Evolutionary conservation across 2,113 vertebrate species (phyloP), one percentile per base, ranked within the genome.

Genomic region (Melanotaenia duboulayi): DNA sequence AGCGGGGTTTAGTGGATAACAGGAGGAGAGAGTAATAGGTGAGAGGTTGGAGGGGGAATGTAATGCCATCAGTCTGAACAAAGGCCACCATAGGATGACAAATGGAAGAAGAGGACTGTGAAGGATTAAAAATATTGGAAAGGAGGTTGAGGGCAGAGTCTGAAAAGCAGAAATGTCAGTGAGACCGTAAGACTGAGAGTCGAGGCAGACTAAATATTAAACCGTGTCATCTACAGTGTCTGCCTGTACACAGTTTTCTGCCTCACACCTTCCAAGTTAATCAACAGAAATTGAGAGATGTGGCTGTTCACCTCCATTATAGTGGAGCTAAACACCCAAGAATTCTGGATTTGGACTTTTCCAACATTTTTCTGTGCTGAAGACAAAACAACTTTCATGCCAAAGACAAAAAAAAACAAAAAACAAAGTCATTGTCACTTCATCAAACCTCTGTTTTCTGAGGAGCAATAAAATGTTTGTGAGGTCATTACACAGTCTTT

Each of bases 51-150:
- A n/a, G 52, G 51, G 20, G 20, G 35, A 64, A 9, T 56, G 25
- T 24, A 28, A 56, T 48, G 7, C 59, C 72, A 65, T 73, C 60
- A 59, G 9, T 59, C 22, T 35, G 42, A 64, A 40, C 50, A 71
- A 70, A 69, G 39, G 22, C n/a, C 24, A 52, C 17, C 20, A 32
- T 13, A 56, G 25, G 24, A 52, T 55, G 24, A 68, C 25, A 81
- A 61, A 71, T 71, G 52, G 46, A 74, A 74, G 42, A 55, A 28
- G 24, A 22, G 50, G 52, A 65, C 39, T 64, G 71, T 35, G 58
- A 46, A n/a, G 67, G 55, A 69, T 69, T 52, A 54, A 42, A 60
- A 49, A 42, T 55, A 63, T 37, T 4, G 12, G 2, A 32, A 51
- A 40, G 10, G 48, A 28, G 39, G 57, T 37, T 46, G 56, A 69